phyloP scores from a whole-genome alignment of 2,888 invertebrate species.

The Glaucopsyche alexis region DNA sequence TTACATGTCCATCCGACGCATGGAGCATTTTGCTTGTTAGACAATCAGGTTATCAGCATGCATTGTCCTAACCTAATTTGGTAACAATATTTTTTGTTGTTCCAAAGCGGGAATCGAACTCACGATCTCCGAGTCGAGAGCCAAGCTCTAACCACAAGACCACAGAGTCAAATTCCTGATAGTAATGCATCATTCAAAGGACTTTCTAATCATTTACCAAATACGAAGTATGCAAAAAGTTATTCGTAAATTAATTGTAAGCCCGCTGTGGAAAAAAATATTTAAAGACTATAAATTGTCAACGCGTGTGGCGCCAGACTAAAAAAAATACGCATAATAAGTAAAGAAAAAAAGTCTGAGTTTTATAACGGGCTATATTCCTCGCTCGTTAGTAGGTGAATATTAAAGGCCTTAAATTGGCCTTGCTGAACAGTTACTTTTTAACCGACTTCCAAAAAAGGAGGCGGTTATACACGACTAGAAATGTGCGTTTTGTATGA shows the following conservation, averaged over 20 bases:
- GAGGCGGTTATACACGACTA: background rate
- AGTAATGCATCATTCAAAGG: too few species aligned
- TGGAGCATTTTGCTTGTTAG: too few species aligned
- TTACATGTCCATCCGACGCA: too few species aligned
- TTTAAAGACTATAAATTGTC: slow-evolving; percentile 18
- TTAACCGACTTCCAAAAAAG: too few species aligned
- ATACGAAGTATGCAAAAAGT: background rate
- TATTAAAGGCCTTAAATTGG: background rate
- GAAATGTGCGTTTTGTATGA: background rate
- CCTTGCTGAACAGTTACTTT: slow-evolving; percentile 2
- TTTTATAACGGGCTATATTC: slow-evolving; percentile 5
- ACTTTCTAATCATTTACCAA: background rate
- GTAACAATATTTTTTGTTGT: too few species aligned
- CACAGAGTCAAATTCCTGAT: too few species aligned
- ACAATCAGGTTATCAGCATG: too few species aligned
- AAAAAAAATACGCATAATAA: slow-evolving; percentile 2
- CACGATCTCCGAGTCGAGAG: too few species aligned
- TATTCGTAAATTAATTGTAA: background rate
- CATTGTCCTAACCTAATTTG: too few species aligned
- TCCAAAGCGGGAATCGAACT: too few species aligned
- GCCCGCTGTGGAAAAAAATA: background rate
- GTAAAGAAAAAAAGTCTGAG: slow-evolving; percentile 9
- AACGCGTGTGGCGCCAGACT: slow-evolving; percentile 27
- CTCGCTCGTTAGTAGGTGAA: slow-evolving; percentile 3
- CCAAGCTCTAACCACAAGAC: too few species aligned